Conservation (phyloP, 2,113 vertebrate genomes). For the Sigmodon hispidus region DNA sequence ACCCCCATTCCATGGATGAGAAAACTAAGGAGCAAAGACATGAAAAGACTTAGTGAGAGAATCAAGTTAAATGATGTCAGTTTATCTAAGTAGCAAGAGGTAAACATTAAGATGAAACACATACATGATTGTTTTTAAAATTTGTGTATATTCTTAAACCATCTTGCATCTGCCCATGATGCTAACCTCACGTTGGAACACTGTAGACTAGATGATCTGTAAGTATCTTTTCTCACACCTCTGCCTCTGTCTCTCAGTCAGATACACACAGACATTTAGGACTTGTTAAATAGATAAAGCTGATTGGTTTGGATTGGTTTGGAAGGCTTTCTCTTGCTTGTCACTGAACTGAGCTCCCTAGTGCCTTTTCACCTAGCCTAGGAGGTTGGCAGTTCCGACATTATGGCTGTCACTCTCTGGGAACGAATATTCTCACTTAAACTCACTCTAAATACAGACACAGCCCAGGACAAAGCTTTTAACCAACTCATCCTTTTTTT, state of each 20-base stretch:
- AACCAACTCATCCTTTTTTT: background rate
- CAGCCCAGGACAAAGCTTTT: background rate
- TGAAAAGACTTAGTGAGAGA: background rate
- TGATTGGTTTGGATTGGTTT: background rate
- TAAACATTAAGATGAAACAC: slow-evolving; percentile 2
- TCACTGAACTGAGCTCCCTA: background rate
- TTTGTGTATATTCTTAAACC: background rate
- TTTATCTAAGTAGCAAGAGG: background rate
- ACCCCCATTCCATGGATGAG: background rate
- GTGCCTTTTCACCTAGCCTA: background rate
- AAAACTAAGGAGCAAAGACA: background rate
- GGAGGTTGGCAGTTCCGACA: background rate
- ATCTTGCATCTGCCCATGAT: background rate
- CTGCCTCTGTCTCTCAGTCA: background rate
- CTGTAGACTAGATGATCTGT: background rate
- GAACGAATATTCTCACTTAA: background rate
- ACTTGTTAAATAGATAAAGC: background rate
- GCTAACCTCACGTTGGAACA: background rate
- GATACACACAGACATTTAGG: background rate
- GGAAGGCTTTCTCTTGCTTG: background rate
- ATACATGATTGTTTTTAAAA: background rate
- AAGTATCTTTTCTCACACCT: background rate
- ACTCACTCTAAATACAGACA: background rate
- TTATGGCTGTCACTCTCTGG: background rate
- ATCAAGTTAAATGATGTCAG: background rate